Evolutionary conservation across 2,888 invertebrate genomes (phyloP).

Genomic region (Entomobrya proxima): DNA sequence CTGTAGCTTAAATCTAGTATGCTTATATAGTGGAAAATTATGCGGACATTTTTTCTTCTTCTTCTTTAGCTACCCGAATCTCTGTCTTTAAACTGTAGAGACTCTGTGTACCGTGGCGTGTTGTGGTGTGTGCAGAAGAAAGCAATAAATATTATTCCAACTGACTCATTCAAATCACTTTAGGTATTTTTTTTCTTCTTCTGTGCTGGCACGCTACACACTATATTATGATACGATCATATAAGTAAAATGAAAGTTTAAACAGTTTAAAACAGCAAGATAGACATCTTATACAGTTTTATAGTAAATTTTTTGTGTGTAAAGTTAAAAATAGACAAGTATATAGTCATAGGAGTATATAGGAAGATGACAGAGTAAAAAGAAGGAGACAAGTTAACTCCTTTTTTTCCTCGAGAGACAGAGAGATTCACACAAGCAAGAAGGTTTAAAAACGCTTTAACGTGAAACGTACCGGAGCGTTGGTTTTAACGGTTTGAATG

Average conservation of each 20-base stretch:
- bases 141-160: slow-evolving; percentile 53
- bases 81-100: not conserved
- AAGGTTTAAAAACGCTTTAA: too few species aligned
- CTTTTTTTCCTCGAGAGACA: not conserved
- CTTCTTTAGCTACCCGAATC: not conserved
- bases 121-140: slow-evolving; percentile 31
- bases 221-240: not conserved
- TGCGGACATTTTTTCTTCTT: slow-evolving; percentile 23
- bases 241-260: too few species aligned
- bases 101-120: not conserved
- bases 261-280: too few species aligned
- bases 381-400: slow-evolving; percentile 6
- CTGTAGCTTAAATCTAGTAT: too few species aligned
- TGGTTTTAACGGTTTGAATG: too few species aligned
- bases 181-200: too few species aligned
- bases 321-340: too few species aligned
- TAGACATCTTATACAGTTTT: too few species aligned
- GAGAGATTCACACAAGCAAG: too few species aligned
- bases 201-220: slow-evolving; percentile 43
- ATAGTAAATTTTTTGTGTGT: too few species aligned
- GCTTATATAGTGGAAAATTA: slow-evolving; percentile 13
- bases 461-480: too few species aligned
- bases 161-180: slow-evolving; percentile 60
- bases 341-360: not conserved
- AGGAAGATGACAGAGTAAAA: not conserved